phyloP scores from a whole-genome alignment of 53 echinoderm and acorn worm genomes.

The Stichopus horrens region DNA sequence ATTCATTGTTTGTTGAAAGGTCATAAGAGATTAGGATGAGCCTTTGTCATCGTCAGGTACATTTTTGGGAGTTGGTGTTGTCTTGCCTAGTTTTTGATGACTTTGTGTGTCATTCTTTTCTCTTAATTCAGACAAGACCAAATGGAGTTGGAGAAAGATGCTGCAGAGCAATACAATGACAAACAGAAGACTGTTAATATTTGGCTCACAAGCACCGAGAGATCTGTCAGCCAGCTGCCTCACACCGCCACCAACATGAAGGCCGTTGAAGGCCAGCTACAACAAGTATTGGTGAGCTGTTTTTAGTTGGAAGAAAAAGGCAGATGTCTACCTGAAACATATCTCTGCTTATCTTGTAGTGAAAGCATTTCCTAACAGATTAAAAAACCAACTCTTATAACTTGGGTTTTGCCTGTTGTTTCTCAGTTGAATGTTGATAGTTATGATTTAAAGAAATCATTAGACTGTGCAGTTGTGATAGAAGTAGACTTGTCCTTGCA shows the following conservation, averaged over 20 bases:
- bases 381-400: background rate
- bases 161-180: conserved; percentile 72
- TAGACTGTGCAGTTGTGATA: too few species aligned
- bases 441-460: too few species aligned
- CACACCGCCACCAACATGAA: conserved; percentile 75
- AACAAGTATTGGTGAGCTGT: conserved; percentile 79
- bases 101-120: background rate
- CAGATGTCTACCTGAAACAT: background rate
- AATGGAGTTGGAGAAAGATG: conserved; percentile 80
- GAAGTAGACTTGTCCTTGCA: too few species aligned
- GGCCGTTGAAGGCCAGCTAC: conserved; percentile 77
- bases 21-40: too few species aligned
- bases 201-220: conserved; percentile 87
- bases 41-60: too few species aligned
- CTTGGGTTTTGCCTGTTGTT: too few species aligned
- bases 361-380: background rate
- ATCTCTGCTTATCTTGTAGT: too few species aligned
- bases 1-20: too few species aligned
- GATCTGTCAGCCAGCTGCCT: conserved; percentile 71
- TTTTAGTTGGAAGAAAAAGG: background rate
- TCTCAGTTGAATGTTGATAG: too few species aligned
- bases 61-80: too few species aligned
- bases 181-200: conserved; percentile 68
- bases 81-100: too few species aligned
- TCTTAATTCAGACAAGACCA: conserved; percentile 71